Conservation (phyloP, 2,888 invertebrate species). For the Andrena trimmerana region DNA sequence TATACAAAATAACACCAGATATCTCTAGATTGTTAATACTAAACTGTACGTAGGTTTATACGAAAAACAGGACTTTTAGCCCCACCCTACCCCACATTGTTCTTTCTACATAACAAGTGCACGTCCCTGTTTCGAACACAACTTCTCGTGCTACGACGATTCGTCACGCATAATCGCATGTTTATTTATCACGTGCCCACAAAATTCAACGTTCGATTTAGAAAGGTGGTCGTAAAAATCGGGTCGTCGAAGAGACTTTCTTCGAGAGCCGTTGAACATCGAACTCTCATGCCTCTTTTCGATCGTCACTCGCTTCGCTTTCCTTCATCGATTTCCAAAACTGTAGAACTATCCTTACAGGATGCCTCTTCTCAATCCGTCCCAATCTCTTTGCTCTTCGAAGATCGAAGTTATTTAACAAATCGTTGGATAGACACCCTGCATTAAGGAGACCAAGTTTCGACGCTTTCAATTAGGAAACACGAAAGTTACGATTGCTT, state of each 20-base stretch:
- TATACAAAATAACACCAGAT: too few species aligned
- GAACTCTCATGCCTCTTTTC: slow-evolving; percentile 16
- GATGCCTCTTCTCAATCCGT: too few species aligned
- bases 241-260: slow-evolving; percentile 72
- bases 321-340: background rate
- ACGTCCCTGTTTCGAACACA: background rate
- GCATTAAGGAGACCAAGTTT: background rate
- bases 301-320: background rate
- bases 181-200: slow-evolving; percentile 35
- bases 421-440: too few species aligned
- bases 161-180: slow-evolving; percentile 10
- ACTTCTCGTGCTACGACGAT: background rate
- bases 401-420: too few species aligned
- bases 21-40: too few species aligned
- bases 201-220: slow-evolving; percentile 70
- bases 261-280: slow-evolving; percentile 38
- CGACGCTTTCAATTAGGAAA: background rate
- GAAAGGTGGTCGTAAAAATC: slow-evolving; percentile 76
- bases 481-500: background rate
- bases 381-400: too few species aligned
- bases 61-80: too few species aligned
- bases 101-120: background rate
- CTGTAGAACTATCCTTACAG: too few species aligned
- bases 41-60: too few species aligned
- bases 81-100: background rate